Percentiles rank a stretch among this genome's conserved stretches.
Evolutionary conservation across 2,113 vertebrate species (phyloP).

Genomic region (Bettongia penicillata): DNA sequence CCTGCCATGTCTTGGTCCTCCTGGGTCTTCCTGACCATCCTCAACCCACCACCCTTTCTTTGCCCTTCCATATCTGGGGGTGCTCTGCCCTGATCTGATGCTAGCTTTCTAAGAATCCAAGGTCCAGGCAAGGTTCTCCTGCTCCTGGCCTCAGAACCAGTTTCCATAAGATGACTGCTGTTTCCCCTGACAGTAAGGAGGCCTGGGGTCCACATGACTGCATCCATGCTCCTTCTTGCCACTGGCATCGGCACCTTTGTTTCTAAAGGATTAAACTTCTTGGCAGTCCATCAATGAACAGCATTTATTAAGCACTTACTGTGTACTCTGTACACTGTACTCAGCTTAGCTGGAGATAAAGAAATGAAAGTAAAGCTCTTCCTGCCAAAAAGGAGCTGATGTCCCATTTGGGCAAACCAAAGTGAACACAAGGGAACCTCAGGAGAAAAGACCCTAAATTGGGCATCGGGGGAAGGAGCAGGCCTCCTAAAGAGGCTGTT

Average conservation of each 20-base stretch:
- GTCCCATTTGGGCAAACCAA: neutral
- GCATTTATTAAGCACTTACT: neutral
- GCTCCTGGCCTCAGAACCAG: too few relatives aligned
- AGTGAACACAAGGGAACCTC: neutral
- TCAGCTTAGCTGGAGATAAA: neutral
- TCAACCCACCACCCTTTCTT: neutral
- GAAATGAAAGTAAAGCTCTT: neutral
- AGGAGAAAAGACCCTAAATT: too few relatives aligned
- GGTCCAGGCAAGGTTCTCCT: neutral
- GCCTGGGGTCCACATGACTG: too few relatives aligned
- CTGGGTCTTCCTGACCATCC: neutral
- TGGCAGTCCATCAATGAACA: neutral
- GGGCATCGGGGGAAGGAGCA: too few relatives aligned
- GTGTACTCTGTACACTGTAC: neutral
- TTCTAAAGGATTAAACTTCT: neutral
- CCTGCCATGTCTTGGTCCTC: too few relatives aligned
- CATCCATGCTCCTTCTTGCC: too few relatives aligned
- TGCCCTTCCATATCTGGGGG: neutral
- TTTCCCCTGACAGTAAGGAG: too few relatives aligned
- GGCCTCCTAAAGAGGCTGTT: neutral
- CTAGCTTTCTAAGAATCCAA: accelerated
- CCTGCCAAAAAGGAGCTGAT: neutral
- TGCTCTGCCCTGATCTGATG: neutral
- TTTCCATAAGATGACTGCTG: too few relatives aligned
- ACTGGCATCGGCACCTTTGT: neutral